phyloP scores from a whole-genome alignment of 2,113 vertebrate species.

The Austrofundulus limnaeus region DNA sequence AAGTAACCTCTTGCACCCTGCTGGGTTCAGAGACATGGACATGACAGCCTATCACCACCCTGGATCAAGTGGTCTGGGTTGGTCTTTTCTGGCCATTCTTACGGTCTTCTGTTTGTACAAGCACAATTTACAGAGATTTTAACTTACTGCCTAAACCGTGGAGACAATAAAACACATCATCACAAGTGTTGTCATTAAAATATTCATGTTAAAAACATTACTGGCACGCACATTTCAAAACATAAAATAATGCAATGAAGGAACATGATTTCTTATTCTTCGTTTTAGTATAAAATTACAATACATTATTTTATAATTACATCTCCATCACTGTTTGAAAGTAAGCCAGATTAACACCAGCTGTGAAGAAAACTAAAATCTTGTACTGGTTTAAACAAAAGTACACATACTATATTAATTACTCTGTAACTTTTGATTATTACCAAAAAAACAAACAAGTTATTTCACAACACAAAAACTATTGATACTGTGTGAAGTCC shows the following conservation, averaged over 20 bases:
- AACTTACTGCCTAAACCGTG: conserved; percentile 18
- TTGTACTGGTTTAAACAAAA: conserved; percentile 9
- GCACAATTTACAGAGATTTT: conserved; percentile 36
- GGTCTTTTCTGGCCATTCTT: conserved; percentile 24
- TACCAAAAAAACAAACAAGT: conserved; percentile 18
- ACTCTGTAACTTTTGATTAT: conserved; percentile 26
- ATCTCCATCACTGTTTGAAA: conserved; percentile 19
- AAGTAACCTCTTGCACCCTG: conserved; percentile 65
- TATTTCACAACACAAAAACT: conserved; percentile 12
- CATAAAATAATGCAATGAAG: neutral
- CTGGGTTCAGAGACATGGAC: conserved; percentile 45
- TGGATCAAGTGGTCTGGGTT: conserved; percentile 40
- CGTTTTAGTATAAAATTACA: conserved; percentile 11
- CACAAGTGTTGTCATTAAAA: neutral
- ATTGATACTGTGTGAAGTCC: conserved; percentile 12
- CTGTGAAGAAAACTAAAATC: conserved; percentile 12
- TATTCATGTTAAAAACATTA: neutral
- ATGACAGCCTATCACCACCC: conserved; percentile 57
- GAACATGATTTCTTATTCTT: neutral
- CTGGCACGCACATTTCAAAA: conserved; percentile 1
- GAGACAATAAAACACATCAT: neutral
- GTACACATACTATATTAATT: neutral
- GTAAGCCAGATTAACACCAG: conserved; percentile 25
- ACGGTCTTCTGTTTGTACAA: conserved; percentile 26
- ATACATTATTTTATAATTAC: conserved; percentile 10